Evolutionary conservation across 2,797 vertebrate genomes (phyloP).

Genomic region (Trachurus trachurus): DNA sequence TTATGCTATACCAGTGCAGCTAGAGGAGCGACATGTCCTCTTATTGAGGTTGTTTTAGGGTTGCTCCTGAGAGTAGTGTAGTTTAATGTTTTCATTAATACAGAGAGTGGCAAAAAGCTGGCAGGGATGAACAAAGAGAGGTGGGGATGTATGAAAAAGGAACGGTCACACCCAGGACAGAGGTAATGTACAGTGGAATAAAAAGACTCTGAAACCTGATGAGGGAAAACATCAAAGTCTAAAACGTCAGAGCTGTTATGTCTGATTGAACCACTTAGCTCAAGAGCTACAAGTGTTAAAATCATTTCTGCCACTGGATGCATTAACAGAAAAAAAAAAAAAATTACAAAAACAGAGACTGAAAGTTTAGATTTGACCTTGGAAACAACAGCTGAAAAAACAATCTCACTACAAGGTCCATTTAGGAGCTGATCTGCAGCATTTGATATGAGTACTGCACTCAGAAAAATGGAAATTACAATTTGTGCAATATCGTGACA

Average conservation of each 20-base stretch:
- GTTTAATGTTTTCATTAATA: background rate
- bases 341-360: background rate
- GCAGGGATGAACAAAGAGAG: background rate
- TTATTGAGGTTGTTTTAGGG: conserved; percentile 2
- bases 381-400: background rate
- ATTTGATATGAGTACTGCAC: conserved; percentile 12
- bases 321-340: background rate
- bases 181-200: background rate
- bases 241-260: background rate
- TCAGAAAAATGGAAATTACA: conserved; percentile 21
- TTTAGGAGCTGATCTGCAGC: conserved; percentile 35
- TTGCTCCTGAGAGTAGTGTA: background rate
- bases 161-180: background rate
- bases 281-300: background rate
- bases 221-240: background rate
- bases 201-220: background rate
- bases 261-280: background rate
- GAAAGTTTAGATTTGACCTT: background rate
- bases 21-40: background rate
- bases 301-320: background rate
- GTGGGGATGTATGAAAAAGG: background rate
- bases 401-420: conserved; percentile 7
- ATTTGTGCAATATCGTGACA: background rate
- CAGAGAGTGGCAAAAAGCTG: background rate
- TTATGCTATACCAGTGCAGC: background rate